These are phyloP conservation scores for Nothocercus nigrocapillus DNA, from an alignment of 2,113 vertebrate species.

Conservation along the genomic window DNA sequence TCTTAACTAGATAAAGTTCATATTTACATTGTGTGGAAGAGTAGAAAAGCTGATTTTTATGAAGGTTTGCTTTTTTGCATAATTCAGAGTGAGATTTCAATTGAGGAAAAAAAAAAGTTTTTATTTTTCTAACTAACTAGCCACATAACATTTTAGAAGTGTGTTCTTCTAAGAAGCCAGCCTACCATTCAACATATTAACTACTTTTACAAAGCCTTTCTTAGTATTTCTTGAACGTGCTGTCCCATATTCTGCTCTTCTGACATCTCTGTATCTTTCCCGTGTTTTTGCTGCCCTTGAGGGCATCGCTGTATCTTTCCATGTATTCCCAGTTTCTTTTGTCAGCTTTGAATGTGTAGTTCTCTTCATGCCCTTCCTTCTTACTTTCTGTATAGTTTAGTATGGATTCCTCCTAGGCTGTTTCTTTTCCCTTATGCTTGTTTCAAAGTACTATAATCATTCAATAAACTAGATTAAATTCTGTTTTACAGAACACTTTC, in stretches of 20 bases:
- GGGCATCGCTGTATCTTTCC: not conserved
- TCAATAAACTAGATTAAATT: not conserved
- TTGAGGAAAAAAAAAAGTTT: not conserved
- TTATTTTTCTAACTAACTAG: not conserved
- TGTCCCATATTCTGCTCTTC: not conserved
- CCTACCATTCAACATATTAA: not conserved
- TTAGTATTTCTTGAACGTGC: not conserved
- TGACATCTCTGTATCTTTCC: not conserved
- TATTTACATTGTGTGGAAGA: not conserved
- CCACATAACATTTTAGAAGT: not conserved
- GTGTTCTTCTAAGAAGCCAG: not conserved
- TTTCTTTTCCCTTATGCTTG: not conserved
- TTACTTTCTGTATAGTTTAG: not conserved
- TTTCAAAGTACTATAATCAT: not conserved
- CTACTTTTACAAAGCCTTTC: not conserved
- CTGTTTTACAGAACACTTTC: not conserved
- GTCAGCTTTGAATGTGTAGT: not conserved
- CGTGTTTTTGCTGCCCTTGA: not conserved
- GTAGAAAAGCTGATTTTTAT: accelerated
- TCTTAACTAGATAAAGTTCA: not conserved
- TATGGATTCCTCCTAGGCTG: not conserved
- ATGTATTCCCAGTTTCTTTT: not conserved
- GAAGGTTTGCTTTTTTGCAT: not conserved
- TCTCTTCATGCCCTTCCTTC: not conserved
- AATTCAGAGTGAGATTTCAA: not conserved